Evolutionary conservation across 2,113 vertebrate genomes (phyloP), one percentile per base, ranked within the genome.

Genomic region (Halichoerus grypus): DNA sequence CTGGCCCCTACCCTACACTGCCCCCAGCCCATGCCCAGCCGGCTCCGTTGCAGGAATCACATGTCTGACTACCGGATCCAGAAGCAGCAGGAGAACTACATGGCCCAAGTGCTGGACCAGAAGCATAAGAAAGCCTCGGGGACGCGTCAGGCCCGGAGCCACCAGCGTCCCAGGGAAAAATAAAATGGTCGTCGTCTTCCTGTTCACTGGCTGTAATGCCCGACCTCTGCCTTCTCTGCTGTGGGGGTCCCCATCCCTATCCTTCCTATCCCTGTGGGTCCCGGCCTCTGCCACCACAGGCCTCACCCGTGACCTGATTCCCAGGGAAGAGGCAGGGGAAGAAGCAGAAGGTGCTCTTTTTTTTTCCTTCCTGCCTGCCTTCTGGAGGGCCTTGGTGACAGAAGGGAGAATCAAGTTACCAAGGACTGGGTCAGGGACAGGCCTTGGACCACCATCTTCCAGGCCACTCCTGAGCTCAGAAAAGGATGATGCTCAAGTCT

Each of bases 11-110:
- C 81, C 57, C 61, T 94, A 72, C 51, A 72, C 94, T 87, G 51
- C 51, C 39, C 76, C 96, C 49, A 63, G 94, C 81, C 98, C 55
- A 96, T 21, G 10, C 92, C 90, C 95, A 96, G 92, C 59, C 0
- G 49, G 97, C 97, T 97, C 92, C 97, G 0, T 88, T 97, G 61
- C 97, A 98, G 98, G 96, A 95, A 91, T 95, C 71, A 97, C 36
- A 77, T 95, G 85, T 98, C 82, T 7, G 98, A 98, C 83, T 96
- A 97, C 61, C 67, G 97, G 96, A 97, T 98, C 86, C 97, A 98
- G 94, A 98, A 97, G 95, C 97, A 98, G 90, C 98, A 97, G 80
- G 98, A 98, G 57, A 88, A 86, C 94, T 98, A 98, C 86, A 24
- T 79, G 81, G 93, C 85, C 26, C 3, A 22, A 53, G 96, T 76